phyloP scores from a whole-genome alignment of 2,888 invertebrate species.

The Reticulitermes lucifugus region DNA sequence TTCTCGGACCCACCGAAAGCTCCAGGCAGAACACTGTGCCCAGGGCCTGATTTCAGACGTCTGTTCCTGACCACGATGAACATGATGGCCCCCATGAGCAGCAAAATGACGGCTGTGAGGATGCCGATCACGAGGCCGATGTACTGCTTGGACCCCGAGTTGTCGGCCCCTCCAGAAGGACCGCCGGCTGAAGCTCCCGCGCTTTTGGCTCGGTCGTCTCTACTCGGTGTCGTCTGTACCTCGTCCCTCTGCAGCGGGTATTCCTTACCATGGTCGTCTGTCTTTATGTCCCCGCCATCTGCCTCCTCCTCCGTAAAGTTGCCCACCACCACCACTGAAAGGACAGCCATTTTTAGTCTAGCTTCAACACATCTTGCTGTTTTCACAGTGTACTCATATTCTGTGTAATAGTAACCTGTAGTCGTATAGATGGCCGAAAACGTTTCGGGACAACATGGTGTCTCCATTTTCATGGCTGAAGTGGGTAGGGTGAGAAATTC shows the following conservation, averaged over 20 bases:
- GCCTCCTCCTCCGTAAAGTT: constrained; percentile 74
- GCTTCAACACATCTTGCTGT: too few species aligned
- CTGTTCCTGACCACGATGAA: constrained; percentile 77
- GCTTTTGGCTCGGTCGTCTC: constrained; percentile 64
- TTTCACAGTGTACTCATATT: too few species aligned
- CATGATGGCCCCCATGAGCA: constrained; percentile 76
- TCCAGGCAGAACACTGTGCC: constrained; percentile 54
- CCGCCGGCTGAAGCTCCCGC: background rate
- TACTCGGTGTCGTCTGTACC: constrained; percentile 71
- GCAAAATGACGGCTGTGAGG: constrained; percentile 77
- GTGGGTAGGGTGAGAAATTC: too few species aligned
- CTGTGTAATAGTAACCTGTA: too few species aligned
- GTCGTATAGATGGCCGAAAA: too few species aligned
- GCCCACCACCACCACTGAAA: constrained; percentile 69
- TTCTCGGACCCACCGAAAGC: constrained; percentile 56
- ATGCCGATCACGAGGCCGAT: constrained; percentile 77
- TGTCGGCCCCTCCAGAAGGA: constrained; percentile 3
- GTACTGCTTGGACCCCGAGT: constrained; percentile 67
- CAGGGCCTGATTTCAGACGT: constrained; percentile 62
- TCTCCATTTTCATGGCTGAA: too few species aligned
- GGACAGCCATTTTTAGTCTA: too few species aligned
- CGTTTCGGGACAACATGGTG: too few species aligned
- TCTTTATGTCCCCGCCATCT: constrained; percentile 59
- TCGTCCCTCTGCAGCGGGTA: constrained; percentile 77
- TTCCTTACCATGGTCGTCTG: constrained; percentile 68